Evolutionary conservation across 2,888 invertebrate genomes (phyloP), one percentile per base, ranked within the genome.

Genomic region (Drosophila melanocephala): DNA sequence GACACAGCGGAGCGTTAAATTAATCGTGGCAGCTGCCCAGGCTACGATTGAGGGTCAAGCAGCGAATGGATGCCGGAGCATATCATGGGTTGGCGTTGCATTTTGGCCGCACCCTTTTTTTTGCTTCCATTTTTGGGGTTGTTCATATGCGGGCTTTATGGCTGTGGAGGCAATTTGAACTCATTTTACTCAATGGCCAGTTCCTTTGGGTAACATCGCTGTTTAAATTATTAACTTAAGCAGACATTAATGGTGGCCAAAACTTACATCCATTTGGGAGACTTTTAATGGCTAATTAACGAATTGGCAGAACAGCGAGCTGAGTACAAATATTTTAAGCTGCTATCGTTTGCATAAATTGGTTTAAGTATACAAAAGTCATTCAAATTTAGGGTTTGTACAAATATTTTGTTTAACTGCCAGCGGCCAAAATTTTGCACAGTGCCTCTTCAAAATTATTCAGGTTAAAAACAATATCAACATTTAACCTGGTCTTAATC

Each of bases 1-100:
- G 89, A 83, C 84, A 92, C 92, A 90, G 80, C 87, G 91, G 82
- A 92, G 91, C 89, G 92, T 89, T 86, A 92, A 92, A 92, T 92
- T 92, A 92, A 92, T 89, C 90, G 92, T 89, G 85, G 91, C 88
- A 84, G 82, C 76, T 74, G 72, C 72, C 67, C 67, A 51, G 60
- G 61, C 55, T 30, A n/a, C 39, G 19, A 52, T 58, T 58, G 75
- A 16, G 64, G 19, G 42, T 26, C 53, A 39, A 51, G 9, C 42
- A 3, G 10, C 39, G 22, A 52, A 56, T 19, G 19, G 28, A 57
- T 57, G n/a, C 26, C 42, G n/a, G 30, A n/a, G 39, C 39, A 39
- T 33, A 50, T 47, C 50, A 28, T 57, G 39, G 39, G 16, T 47
- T 32, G 50, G 47, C 3, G 19, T 19, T 51, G 42, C 9, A 47